Percentiles rank a stretch among this genome's conserved stretches.
These are phyloP conservation scores for Notocelia uddmanniana DNA, from an alignment of 2,888 invertebrate genomes.

Conservation along the genomic window DNA sequence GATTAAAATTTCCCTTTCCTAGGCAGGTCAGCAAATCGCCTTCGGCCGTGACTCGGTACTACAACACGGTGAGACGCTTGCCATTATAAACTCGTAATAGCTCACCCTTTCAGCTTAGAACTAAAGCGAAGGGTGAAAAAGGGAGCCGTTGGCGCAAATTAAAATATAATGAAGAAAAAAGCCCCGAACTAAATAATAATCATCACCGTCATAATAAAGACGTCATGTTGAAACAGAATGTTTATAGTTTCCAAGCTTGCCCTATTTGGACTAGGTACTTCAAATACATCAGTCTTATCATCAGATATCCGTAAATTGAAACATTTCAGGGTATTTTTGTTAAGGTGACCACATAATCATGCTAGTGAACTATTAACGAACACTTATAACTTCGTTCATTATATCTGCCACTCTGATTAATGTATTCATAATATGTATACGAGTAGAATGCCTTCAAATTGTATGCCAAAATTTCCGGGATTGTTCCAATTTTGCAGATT, in stretches of 20 bases:
- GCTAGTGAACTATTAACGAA: background rate
- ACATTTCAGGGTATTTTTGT: no score
- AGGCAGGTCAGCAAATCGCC: slow-evolving; percentile 14
- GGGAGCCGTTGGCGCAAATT: background rate
- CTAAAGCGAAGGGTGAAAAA: background rate
- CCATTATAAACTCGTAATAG: slow-evolving; percentile 2
- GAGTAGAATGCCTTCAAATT: background rate
- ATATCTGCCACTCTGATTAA: background rate
- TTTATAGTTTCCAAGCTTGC: no score
- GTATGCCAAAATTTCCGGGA: background rate
- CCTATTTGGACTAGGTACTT: no score
- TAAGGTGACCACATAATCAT: no score
- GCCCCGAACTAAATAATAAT: no score
- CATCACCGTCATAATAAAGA: no score
- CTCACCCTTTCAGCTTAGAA: background rate
- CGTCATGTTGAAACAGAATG: no score
- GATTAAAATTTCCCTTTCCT: background rate
- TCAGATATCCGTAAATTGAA: no score
- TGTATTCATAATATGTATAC: background rate
- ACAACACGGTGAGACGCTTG: slow-evolving; percentile 12
- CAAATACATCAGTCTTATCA: no score
- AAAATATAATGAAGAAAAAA: background rate
- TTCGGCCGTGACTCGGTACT: slow-evolving; percentile 3
- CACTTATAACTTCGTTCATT: background rate
- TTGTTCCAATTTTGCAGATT: slow-evolving; percentile 4